These are phyloP conservation scores for Actenoides lindsayi DNA, from an alignment of 2,113 vertebrate species.

Conservation along the genomic window DNA sequence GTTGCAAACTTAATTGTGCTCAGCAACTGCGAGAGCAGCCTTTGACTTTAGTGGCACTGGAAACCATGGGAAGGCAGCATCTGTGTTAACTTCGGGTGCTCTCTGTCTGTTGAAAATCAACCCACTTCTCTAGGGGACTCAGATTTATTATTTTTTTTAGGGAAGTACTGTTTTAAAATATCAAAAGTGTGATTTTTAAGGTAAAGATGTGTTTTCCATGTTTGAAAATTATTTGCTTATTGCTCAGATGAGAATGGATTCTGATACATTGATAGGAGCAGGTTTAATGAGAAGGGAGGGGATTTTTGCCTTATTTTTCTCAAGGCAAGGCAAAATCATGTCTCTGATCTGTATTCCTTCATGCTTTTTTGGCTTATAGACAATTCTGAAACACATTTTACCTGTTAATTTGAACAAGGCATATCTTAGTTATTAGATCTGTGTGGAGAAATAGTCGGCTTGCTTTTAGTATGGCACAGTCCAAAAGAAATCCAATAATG, in stretches of 20 bases:
- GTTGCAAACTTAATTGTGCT: background rate
- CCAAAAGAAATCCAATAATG: background rate
- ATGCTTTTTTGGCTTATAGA: background rate
- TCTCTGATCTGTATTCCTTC: background rate
- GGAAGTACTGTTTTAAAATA: background rate
- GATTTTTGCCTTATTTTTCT: background rate
- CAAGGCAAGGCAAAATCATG: background rate
- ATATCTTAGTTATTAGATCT: background rate
- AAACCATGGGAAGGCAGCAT: background rate
- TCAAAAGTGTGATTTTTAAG: background rate
- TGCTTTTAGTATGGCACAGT: background rate
- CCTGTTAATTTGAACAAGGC: background rate
- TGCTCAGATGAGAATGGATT: background rate
- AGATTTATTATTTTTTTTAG: background rate
- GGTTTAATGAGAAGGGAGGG: background rate
- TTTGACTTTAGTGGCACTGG: background rate
- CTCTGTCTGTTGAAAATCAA: background rate
- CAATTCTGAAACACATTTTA: background rate
- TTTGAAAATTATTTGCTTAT: background rate
- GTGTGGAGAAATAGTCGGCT: rapidly evolving
- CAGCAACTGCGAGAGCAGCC: background rate
- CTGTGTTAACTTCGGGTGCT: background rate
- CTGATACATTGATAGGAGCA: background rate
- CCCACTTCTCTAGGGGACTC: background rate
- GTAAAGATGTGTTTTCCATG: background rate